phyloP scores from a whole-genome alignment of 2,113 vertebrate genomes.

The Rhagologus leucostigma region DNA sequence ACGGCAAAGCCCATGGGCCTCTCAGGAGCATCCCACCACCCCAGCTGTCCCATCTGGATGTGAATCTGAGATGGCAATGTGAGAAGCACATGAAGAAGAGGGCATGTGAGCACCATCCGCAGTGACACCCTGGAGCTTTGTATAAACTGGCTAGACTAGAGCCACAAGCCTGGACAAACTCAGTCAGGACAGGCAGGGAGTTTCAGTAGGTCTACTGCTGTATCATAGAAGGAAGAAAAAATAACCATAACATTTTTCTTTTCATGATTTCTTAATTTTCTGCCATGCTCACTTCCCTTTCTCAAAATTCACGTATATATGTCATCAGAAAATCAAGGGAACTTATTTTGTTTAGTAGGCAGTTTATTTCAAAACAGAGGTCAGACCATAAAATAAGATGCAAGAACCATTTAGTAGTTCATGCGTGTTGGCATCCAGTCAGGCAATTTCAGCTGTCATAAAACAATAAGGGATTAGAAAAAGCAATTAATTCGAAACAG shows the following conservation, averaged over 20 bases:
- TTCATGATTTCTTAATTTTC: background rate
- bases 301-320: background rate
- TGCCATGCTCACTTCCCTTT: background rate
- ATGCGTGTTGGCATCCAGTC: background rate
- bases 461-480: conserved; percentile 36
- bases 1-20: background rate
- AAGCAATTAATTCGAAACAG: background rate
- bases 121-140: background rate
- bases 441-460: conserved; percentile 9
- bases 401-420: background rate
- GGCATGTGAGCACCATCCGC: fast-evolving
- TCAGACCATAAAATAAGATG: background rate
- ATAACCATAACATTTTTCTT: background rate
- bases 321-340: background rate
- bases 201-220: background rate
- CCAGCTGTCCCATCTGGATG: background rate
- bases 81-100: background rate
- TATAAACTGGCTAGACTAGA: background rate
- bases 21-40: background rate
- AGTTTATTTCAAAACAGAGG: background rate
- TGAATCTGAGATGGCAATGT: background rate
- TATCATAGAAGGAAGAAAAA: background rate
- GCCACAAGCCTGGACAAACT: background rate
- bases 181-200: background rate
- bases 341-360: background rate